These are phyloP conservation scores for Trichopoda pennipes DNA, from an alignment of 2,888 invertebrate genomes.

Conservation along the genomic window DNA sequence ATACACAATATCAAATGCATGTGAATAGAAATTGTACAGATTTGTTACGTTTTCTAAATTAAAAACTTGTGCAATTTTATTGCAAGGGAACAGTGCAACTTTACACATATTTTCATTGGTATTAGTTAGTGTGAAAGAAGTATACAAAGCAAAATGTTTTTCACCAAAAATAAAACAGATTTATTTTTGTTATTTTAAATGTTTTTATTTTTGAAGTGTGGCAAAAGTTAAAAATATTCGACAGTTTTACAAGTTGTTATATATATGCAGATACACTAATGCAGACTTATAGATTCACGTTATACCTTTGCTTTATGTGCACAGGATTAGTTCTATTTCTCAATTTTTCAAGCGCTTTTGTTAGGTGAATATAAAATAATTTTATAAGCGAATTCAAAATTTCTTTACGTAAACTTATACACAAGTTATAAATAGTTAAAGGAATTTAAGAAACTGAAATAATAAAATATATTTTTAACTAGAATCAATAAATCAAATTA, in stretches of 20 bases:
- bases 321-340: slow-evolving; percentile 4
- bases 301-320: slow-evolving; percentile 7
- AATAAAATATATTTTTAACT: not conserved
- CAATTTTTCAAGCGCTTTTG: not conserved
- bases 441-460: not conserved
- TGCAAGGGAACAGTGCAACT: no score
- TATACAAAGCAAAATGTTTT: not conserved
- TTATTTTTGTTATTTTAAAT: slow-evolving; percentile 7
- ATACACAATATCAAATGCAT: no score
- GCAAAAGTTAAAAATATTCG: slow-evolving; percentile 3
- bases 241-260: slow-evolving; percentile 10
- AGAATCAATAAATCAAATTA: not conserved
- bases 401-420: not conserved
- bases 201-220: no score
- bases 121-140: not conserved
- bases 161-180: not conserved
- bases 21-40: no score
- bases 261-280: not conserved
- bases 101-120: no score
- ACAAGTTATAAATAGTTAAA: not conserved
- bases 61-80: no score
- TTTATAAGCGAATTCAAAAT: not conserved
- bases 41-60: no score
- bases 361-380: not conserved
- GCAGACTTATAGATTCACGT: slow-evolving; percentile 1